These are phyloP conservation scores for Apus apus DNA, from an alignment of 2,113 vertebrate genomes.

Conservation along the genomic window DNA sequence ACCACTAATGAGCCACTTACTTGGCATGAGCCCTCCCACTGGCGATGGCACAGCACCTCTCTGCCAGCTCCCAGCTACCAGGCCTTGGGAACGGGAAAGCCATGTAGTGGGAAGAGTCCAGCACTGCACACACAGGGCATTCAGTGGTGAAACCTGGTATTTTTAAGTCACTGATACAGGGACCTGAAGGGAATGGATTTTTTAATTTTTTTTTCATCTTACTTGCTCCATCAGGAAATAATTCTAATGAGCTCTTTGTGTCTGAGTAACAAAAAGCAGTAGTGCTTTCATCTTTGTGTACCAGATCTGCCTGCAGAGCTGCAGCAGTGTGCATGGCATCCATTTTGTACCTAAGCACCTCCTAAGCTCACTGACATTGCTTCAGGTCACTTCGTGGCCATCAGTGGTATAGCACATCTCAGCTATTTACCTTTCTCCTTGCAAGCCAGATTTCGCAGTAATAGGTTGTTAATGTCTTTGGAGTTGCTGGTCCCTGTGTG, in stretches of 20 bases:
- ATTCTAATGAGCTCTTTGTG: background rate
- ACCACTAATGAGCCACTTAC: background rate
- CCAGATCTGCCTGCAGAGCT: background rate
- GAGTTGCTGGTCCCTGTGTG: background rate
- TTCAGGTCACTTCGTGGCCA: background rate
- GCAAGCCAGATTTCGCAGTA: background rate
- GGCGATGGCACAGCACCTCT: background rate
- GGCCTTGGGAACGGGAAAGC: background rate
- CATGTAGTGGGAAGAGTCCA: fast-evolving
- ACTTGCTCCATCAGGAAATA: background rate
- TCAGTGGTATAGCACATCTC: background rate
- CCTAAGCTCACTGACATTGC: background rate
- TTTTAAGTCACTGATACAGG: background rate
- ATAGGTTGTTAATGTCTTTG: background rate
- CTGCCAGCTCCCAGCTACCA: constrained; percentile 13
- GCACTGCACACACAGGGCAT: background rate
- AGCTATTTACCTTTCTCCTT: background rate
- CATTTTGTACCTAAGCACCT: background rate
- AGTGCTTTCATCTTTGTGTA: background rate
- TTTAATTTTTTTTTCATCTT: background rate
- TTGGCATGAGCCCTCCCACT: constrained; percentile 24
- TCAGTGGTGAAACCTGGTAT: background rate
- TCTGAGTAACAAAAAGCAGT: background rate
- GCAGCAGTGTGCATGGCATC: fast-evolving
- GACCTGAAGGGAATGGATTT: background rate